Percentiles rank a stretch among this genome's conserved stretches.
These are phyloP conservation scores for Aegithalos caudatus DNA, from an alignment of 2,113 vertebrate genomes.

Conservation along the genomic window DNA sequence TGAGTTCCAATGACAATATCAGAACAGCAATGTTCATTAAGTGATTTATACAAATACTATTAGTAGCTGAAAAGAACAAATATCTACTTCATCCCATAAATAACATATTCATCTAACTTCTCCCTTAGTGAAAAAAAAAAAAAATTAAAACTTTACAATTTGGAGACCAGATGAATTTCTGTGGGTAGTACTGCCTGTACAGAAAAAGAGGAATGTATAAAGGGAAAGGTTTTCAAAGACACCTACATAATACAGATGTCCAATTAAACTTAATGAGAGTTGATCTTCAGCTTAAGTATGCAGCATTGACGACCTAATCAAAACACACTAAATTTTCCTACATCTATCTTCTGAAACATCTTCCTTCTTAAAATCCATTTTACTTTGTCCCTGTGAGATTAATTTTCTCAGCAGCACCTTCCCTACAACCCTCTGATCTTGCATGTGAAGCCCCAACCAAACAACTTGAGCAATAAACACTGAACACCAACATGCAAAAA, in stretches of 20 bases:
- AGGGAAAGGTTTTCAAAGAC: conserved; percentile 8
- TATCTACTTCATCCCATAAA: neutral
- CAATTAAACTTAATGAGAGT: neutral
- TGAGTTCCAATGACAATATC: neutral
- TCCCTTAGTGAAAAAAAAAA: neutral
- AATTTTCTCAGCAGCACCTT: neutral
- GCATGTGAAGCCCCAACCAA: neutral
- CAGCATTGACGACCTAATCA: neutral
- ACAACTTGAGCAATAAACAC: neutral
- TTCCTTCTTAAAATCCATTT: neutral
- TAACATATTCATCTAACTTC: neutral
- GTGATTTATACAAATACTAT: neutral
- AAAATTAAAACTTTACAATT: neutral
- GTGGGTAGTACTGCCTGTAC: neutral
- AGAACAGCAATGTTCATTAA: neutral
- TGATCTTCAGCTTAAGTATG: neutral
- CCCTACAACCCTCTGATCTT: neutral
- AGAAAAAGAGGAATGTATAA: neutral
- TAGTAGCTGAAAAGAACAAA: neutral
- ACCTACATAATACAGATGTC: neutral
- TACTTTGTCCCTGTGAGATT: neutral
- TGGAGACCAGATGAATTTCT: neutral
- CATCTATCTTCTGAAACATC: neutral
- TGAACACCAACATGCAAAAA: neutral
- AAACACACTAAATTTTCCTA: neutral